Conservation (phyloP, 2,113 vertebrate genomes). For the Panurus biarmicus region DNA sequence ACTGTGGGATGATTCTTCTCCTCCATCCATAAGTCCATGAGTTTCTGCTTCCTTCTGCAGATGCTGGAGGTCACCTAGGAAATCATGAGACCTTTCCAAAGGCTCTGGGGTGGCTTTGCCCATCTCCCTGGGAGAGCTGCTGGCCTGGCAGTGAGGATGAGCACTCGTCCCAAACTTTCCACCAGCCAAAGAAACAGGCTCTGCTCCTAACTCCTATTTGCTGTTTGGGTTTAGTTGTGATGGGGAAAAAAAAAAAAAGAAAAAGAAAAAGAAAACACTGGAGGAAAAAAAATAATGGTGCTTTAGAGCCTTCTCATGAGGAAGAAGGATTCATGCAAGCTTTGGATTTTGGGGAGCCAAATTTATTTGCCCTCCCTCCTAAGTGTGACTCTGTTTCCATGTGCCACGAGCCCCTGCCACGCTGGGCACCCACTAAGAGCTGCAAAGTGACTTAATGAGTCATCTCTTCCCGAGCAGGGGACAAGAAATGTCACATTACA, state of each 20-base stretch:
- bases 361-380: not conserved
- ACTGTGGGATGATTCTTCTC: not conserved
- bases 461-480: not conserved
- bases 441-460: not conserved
- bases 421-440: not conserved
- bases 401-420: not conserved
- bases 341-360: not conserved
- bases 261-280: no score
- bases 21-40: not conserved
- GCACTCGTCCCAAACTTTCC: not conserved
- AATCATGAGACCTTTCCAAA: not conserved
- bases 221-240: not conserved
- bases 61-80: not conserved
- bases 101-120: not conserved
- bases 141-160: not conserved
- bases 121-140: not conserved
- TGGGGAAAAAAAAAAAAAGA: not conserved
- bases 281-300: not conserved
- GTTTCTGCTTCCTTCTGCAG: not conserved
- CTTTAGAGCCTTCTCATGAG: not conserved
- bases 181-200: not conserved
- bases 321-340: not conserved
- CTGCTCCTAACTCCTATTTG: not conserved
- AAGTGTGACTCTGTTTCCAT: not conserved
- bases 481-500: constrained; percentile 5